Evolutionary conservation across 1,140 invertebrate genomes (phyloP).

Genomic region (Temnothorax nylanderi): DNA sequence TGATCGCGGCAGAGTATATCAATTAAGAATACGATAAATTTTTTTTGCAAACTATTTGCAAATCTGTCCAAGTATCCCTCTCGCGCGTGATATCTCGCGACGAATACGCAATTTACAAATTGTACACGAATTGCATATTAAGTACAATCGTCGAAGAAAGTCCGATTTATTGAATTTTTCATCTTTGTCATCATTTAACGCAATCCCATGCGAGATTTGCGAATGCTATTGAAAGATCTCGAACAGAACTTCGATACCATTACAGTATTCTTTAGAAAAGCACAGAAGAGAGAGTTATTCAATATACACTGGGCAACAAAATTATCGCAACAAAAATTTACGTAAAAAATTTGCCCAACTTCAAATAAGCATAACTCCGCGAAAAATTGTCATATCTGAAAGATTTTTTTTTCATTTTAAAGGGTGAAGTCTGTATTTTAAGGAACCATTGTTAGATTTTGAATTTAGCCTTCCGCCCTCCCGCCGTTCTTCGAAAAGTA

Average conservation of each 20-base stretch:
- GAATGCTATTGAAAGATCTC: constrained; percentile 31
- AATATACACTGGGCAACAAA: too few species aligned
- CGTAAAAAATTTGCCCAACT: too few species aligned
- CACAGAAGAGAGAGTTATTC: neutral
- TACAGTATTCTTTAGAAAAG: constrained; percentile 16
- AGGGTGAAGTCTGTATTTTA: too few species aligned
- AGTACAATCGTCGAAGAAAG: neutral
- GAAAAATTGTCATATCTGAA: too few species aligned
- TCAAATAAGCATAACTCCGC: too few species aligned
- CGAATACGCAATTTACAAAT: constrained; percentile 46
- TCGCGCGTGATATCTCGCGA: neutral
- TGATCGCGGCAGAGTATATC: constrained; percentile 35
- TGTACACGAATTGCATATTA: constrained; percentile 35
- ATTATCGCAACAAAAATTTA: too few species aligned
- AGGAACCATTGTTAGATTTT: too few species aligned
- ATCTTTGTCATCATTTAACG: neutral
- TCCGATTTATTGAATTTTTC: neutral
- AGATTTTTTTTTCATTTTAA: too few species aligned
- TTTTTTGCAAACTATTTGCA: constrained; percentile 31
- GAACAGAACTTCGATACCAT: constrained; percentile 29
- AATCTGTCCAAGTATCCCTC: constrained; percentile 12
- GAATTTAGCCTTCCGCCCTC: too few species aligned
- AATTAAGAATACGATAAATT: constrained; percentile 28
- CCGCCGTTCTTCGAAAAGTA: too few species aligned
- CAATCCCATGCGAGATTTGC: neutral